phyloP scores from a whole-genome alignment of 2,113 vertebrate species.

The Acinonyx jubatus region DNA sequence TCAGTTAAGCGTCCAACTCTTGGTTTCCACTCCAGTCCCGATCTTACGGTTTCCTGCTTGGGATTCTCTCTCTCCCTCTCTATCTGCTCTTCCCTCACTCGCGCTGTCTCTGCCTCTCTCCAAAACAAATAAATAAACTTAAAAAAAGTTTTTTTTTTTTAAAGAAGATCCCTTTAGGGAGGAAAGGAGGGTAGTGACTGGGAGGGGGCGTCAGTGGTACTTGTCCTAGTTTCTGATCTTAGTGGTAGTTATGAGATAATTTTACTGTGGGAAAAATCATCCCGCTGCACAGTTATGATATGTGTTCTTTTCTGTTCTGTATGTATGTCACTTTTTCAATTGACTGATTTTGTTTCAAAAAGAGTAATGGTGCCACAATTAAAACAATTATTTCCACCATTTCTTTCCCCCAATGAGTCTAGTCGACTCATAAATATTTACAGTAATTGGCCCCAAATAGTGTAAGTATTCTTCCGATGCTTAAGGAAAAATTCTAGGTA shows the following conservation, averaged over 20 bases:
- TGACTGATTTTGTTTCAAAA: constrained; percentile 30
- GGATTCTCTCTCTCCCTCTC: no score
- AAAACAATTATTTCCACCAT: constrained; percentile 36
- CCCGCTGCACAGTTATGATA: neutral
- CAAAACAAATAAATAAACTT: no score
- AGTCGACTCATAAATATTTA: constrained; percentile 46
- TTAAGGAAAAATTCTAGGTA: constrained; percentile 55
- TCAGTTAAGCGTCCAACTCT: no score
- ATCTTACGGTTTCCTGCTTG: no score
- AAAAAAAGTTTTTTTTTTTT: no score
- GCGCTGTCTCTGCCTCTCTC: no score
- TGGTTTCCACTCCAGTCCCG: no score
- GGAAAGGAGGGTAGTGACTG: neutral
- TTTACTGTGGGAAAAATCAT: neutral
- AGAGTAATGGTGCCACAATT: neutral
- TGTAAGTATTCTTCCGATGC: constrained; percentile 50
- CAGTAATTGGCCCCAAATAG: constrained; percentile 10
- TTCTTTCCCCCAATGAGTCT: neutral
- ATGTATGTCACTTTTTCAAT: neutral
- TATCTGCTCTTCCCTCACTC: no score
- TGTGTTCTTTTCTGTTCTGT: neutral
- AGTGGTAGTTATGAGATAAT: neutral
- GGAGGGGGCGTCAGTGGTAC: neutral
- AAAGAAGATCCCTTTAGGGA: neutral
- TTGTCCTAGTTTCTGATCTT: neutral